Conservation (phyloP, 2,113 vertebrate species). For the Mus spicilegus region DNA sequence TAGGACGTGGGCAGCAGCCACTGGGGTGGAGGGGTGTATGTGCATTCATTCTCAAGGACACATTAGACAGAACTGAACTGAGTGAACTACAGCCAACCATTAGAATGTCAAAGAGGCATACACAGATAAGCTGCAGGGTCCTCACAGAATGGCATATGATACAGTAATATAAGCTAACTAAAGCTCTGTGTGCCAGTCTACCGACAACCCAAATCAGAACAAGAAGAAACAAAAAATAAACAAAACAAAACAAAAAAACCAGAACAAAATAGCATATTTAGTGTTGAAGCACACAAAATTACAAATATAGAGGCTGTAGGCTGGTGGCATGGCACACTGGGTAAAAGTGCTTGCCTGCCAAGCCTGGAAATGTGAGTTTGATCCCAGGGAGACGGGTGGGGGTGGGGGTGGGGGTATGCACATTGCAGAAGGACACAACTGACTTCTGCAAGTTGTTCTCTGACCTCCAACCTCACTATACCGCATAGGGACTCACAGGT, state of each 20-base stretch:
- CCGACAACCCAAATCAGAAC: not conserved
- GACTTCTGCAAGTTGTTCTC: not conserved
- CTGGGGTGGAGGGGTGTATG: not conserved
- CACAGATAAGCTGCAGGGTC: not conserved
- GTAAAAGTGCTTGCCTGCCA: not conserved
- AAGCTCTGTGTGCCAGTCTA: not conserved
- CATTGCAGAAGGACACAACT: not conserved
- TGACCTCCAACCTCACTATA: not conserved
- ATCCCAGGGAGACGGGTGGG: not conserved
- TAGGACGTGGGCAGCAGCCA: not conserved
- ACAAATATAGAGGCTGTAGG: not conserved
- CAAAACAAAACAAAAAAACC: not conserved
- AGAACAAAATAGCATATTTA: not conserved
- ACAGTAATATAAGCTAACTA: not conserved
- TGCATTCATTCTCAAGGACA: not conserved
- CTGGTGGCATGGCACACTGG: not conserved
- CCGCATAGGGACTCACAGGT: not conserved
- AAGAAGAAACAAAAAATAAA: not conserved
- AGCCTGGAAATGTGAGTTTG: not conserved
- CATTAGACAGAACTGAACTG: not conserved
- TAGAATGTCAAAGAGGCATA: not conserved
- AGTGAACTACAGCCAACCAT: not conserved
- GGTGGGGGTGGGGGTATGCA: too few species aligned
- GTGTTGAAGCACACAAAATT: conserved; percentile 24
- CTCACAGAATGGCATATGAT: not conserved